Evolutionary conservation across 1,140 invertebrate species (phyloP).

Genomic region (Drosophila ananassae): DNA sequence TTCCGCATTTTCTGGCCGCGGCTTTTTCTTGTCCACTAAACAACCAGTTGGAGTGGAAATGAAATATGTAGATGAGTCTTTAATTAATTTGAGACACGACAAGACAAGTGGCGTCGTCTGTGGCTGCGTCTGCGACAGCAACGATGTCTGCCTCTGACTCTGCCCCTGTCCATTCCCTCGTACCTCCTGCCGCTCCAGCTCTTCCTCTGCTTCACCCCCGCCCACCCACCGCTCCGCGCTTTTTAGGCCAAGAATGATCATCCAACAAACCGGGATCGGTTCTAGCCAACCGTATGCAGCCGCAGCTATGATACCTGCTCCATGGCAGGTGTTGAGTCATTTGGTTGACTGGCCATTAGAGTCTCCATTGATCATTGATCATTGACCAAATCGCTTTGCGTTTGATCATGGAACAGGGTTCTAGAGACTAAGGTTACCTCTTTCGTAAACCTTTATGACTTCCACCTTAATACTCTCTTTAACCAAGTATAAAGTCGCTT

Average conservation of each 20-base stretch:
- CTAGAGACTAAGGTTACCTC: neutral
- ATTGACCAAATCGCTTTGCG: neutral
- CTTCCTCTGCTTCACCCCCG: neutral
- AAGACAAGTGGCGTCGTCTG: constrained; percentile 78
- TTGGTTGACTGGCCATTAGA: constrained; percentile 71
- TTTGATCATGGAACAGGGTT: neutral
- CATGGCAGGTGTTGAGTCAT: constrained; percentile 74
- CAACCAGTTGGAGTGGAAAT: constrained; percentile 81
- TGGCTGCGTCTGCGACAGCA: constrained; percentile 57
- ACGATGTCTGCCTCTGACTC: constrained; percentile 30
- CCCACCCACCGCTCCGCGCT: constrained; percentile 22
- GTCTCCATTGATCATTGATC: constrained; percentile 64
- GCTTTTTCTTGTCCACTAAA: constrained; percentile 56
- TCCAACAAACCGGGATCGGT: neutral
- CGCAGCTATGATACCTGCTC: constrained; percentile 35
- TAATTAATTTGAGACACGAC: constrained; percentile 83
- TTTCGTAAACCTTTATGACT: neutral
- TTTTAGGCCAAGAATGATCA: constrained; percentile 59
- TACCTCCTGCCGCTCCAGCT: constrained; percentile 68
- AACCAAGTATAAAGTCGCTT: neutral
- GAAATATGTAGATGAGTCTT: constrained; percentile 83
- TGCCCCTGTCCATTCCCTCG: neutral
- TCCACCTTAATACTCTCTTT: neutral
- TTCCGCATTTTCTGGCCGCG: constrained; percentile 73
- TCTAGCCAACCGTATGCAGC: constrained; percentile 3